Evolutionary conservation across 2,888 invertebrate species (phyloP).

Genomic region (Aphodius sticticus): DNA sequence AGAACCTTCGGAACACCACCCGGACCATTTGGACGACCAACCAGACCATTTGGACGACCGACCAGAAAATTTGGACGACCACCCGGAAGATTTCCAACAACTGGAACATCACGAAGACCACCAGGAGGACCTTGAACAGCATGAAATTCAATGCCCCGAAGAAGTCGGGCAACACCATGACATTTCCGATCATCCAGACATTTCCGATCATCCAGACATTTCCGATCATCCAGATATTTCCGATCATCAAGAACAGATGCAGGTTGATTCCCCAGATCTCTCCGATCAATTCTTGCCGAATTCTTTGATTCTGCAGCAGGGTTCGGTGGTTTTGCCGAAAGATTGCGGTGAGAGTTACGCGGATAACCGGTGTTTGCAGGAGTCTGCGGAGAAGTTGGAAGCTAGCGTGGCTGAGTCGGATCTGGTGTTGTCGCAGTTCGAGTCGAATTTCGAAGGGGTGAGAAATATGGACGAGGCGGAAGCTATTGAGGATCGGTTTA

Average conservation of each 20-base stretch:
- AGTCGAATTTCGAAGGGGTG: constrained; percentile 49
- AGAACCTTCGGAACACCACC: not conserved
- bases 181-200: too few species aligned
- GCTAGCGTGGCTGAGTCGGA: constrained; percentile 60
- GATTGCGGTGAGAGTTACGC: constrained; percentile 57
- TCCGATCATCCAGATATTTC: not conserved
- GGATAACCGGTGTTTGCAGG: constrained; percentile 48
- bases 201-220: too few species aligned
- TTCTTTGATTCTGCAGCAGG: constrained; percentile 58
- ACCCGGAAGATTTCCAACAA: constrained; percentile 6
- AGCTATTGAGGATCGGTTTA: constrained; percentile 72
- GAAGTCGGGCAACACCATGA: constrained; percentile 47
- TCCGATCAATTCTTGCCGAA: constrained; percentile 51
- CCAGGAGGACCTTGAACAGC: constrained; percentile 27
- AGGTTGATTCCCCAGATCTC: constrained; percentile 24
- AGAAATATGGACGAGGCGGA: constrained; percentile 61
- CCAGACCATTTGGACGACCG: not conserved
- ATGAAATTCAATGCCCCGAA: constrained; percentile 27
- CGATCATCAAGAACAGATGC: constrained; percentile 13
- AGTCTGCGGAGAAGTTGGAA: constrained; percentile 56
- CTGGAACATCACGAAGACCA: constrained; percentile 31
- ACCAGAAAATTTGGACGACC: not conserved
- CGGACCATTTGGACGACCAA: not conserved
- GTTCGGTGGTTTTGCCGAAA: constrained; percentile 57
- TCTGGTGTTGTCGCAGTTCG: constrained; percentile 54